Evolutionary conservation across 2,113 vertebrate genomes (phyloP).

Genomic region (Chlamydotis undulata): DNA sequence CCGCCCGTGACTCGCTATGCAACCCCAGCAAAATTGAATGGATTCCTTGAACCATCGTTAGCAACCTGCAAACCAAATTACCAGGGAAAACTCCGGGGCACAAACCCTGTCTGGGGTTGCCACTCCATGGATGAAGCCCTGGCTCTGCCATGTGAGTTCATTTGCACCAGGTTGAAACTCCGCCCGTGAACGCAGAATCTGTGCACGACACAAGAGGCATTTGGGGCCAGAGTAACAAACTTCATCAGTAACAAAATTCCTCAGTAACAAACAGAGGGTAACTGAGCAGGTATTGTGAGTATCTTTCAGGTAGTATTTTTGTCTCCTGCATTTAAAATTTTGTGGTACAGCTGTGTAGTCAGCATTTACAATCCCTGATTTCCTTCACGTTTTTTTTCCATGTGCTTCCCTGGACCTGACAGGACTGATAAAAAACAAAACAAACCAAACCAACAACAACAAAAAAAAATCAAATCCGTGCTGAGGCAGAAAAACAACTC

Average conservation of each 20-base stretch:
- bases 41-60: neutral
- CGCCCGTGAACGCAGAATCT: neutral
- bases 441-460: too few relatives aligned
- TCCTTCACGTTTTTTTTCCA: neutral
- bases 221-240: neutral
- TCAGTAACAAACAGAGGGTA: too few relatives aligned
- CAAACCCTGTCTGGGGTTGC: neutral
- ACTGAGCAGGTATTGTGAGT: neutral
- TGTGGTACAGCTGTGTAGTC: fast-evolving
- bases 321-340: neutral
- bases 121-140: neutral
- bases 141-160: fast-evolving
- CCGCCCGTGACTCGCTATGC: fast-evolving
- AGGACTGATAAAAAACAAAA: neutral
- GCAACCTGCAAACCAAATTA: neutral
- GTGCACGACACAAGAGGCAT: fast-evolving
- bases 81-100: neutral
- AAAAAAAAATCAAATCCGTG: neutral
- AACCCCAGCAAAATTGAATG: neutral
- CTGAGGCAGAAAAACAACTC: slow-evolving; percentile 38
- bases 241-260: neutral
- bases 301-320: neutral
- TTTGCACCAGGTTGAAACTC: neutral
- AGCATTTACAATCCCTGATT: neutral
- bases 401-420: neutral